Conservation (phyloP, 2,113 vertebrate species). For the Pangasianodon hypophthalmus region DNA sequence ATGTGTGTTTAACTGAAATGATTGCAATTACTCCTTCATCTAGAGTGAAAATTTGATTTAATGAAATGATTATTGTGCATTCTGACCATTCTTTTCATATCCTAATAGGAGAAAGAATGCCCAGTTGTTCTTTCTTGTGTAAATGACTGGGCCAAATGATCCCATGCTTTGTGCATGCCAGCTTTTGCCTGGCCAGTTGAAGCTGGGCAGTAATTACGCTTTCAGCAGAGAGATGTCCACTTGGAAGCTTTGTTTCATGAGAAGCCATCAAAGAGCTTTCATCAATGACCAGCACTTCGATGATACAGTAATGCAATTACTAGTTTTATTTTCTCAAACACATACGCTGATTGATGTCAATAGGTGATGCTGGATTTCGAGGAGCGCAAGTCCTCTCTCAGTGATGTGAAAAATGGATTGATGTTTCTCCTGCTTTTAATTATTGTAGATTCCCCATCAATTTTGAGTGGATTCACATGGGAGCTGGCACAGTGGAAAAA, state of each 20-base stretch:
- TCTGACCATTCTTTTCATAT: neutral
- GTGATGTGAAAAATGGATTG: conserved; percentile 51
- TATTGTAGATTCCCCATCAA: conserved; percentile 64
- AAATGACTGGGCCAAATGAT: conserved; percentile 13
- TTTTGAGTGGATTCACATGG: conserved; percentile 57
- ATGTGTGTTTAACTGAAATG: neutral
- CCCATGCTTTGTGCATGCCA: conserved; percentile 3
- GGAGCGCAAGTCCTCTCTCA: conserved; percentile 34
- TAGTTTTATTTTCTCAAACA: conserved; percentile 19
- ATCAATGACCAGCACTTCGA: neutral
- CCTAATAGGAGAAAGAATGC: neutral
- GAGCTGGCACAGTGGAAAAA: conserved; percentile 43
- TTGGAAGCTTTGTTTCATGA: neutral
- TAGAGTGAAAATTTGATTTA: neutral
- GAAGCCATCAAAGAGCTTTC: conserved; percentile 13
- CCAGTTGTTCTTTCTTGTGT: conserved; percentile 15
- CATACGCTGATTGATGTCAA: conserved; percentile 10
- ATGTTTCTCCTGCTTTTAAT: conserved; percentile 59
- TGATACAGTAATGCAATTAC: conserved; percentile 32
- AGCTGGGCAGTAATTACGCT: conserved; percentile 24
- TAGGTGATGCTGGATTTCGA: conserved; percentile 35
- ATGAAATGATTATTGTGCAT: neutral
- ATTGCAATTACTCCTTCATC: neutral
- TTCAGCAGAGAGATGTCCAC: conserved; percentile 31
- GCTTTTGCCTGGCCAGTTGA: neutral